Base-by-base conservation (phyloP, 2,888 invertebrate genomes). In the Spialia ferax region DNA sequence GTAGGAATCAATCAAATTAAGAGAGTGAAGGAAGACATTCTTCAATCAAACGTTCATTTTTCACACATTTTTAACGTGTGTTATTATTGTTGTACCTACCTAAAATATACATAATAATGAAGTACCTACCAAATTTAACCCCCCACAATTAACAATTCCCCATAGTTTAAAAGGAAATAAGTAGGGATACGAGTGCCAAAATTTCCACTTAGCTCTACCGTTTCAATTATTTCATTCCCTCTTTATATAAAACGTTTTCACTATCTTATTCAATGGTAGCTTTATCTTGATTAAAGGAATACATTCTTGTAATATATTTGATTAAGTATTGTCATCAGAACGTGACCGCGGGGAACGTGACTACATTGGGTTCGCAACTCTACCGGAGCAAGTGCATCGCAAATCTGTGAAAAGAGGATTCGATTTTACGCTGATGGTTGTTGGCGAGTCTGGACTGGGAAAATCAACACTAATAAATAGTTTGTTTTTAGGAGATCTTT, bases 351-450 rank as follows among this genome's bases (percentile, higher is more conserved):
- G 92, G 45, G 96, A 96, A 80, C 95, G 97, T 68, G 97, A 97
- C 85, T 98, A 98, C 91, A 98, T 99, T 79, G 99, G 99, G 69
- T 99, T 99, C 87, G 99, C 99, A 73, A 99, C 98, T 67, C 94
- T 99, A 70, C 99, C 99, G 22, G 98, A 99, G 87, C 99, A 99
- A 92, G 98, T 99, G 65, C 99, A 99, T 91, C 95, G 99, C 75
- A 99, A 99, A 93, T 98, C 98, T 0, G 99, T 99, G 63, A 99
- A 99, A 91, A 95, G 98, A 79, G 99, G 99, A 65, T 99, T 99
- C 89, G 99, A 99, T 88, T 99, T 99, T 90, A 99, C 99, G 0
- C 93, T 99, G 73, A 98, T 99, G 98, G 99, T 99, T 18, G 97
- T 99, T 35, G 99, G 99, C 32, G 99, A 99, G 89, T 97, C 97